These are phyloP conservation scores for Nymphicus hollandicus DNA, from an alignment of 2,113 vertebrate species.

Conservation along the genomic window DNA sequence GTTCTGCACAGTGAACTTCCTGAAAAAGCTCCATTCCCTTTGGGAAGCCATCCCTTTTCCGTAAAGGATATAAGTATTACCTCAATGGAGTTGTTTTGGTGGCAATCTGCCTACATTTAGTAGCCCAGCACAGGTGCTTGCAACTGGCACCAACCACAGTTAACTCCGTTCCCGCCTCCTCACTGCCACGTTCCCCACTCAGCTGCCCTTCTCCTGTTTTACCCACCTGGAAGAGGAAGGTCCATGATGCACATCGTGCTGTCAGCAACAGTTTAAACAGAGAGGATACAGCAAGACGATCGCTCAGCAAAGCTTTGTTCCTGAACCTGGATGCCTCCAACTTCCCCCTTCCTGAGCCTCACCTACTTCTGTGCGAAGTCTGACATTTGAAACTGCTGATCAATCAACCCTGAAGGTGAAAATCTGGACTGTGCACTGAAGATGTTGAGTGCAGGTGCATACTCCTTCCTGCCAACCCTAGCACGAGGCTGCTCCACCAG, in stretches of 20 bases:
- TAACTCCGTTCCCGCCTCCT: neutral
- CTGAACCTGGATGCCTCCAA: neutral
- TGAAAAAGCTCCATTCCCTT: neutral
- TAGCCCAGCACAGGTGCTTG: neutral
- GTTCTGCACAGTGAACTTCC: neutral
- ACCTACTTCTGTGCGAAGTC: neutral
- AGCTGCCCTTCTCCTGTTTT: neutral
- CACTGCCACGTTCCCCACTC: neutral
- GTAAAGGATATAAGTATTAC: neutral
- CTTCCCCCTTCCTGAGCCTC: neutral
- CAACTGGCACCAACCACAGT: neutral
- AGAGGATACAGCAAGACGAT: neutral
- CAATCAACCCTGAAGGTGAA: neutral
- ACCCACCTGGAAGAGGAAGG: neutral
- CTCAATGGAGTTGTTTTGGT: neutral
- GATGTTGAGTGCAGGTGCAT: fast-evolving
- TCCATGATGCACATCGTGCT: neutral
- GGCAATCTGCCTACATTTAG: neutral
- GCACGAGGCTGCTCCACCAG: neutral
- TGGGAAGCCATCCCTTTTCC: neutral
- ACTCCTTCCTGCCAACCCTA: neutral
- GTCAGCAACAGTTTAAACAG: neutral
- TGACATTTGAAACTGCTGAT: neutral
- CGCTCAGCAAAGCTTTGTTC: neutral
- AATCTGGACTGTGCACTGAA: neutral